phyloP scores from a whole-genome alignment of 2,888 invertebrate species.

The Thelaira solivaga region DNA sequence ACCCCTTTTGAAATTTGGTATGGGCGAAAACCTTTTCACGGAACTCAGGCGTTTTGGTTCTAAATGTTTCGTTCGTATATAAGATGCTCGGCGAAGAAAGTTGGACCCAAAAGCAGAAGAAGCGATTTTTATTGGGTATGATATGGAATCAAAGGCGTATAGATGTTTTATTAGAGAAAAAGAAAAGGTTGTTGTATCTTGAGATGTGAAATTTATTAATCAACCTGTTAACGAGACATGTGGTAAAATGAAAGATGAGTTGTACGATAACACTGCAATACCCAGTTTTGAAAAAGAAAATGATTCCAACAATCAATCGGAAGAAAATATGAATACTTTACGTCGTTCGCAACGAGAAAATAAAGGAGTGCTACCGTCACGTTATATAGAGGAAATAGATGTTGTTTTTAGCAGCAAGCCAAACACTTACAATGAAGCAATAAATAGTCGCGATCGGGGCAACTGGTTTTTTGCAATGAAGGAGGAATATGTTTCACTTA shows the following conservation, averaged over 20 bases:
- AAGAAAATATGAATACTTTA: neutral
- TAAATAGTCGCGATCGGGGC: neutral
- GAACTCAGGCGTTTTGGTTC: conserved; percentile 32
- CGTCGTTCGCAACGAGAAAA: neutral
- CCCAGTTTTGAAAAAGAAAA: neutral
- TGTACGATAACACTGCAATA: neutral
- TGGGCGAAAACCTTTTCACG: conserved; percentile 15
- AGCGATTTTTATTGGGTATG: conserved; percentile 57
- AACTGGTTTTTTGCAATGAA: neutral
- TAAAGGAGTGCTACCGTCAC: conserved; percentile 16
- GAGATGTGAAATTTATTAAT: conserved; percentile 8
- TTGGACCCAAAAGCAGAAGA: conserved; percentile 44
- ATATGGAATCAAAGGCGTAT: conserved; percentile 56
- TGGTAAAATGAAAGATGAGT: neutral
- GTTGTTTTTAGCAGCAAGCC: neutral
- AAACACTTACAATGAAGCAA: no score
- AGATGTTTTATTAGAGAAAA: conserved; percentile 40
- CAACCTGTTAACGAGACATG: neutral
- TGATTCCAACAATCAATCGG: neutral
- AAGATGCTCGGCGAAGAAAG: conserved; percentile 33
- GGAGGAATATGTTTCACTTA: neutral
- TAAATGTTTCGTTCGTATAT: conserved; percentile 52
- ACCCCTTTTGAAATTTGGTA: conserved; percentile 28
- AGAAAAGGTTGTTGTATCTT: neutral
- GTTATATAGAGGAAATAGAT: conserved; percentile 14